Conservation (phyloP, 2,797 vertebrate species). For the Meriones psammophilus region DNA sequence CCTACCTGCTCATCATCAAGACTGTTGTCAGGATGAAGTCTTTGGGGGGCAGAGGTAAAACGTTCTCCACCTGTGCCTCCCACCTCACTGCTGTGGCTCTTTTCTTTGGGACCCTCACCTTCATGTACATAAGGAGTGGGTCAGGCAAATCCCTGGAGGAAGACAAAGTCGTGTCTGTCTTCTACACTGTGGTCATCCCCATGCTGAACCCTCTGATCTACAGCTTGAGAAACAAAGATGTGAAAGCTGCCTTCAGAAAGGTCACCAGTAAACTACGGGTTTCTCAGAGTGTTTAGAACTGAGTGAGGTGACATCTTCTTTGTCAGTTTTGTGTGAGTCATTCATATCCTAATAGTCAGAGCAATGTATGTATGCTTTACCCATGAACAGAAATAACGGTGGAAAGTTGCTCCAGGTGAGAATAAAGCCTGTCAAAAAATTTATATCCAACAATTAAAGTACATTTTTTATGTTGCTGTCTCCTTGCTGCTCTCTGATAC, state of each 20-base stretch:
- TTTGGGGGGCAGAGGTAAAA: slow-evolving; percentile 65
- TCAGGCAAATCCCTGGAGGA: slow-evolving; percentile 72
- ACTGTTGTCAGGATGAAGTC: slow-evolving; percentile 64
- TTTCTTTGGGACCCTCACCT: slow-evolving; percentile 78
- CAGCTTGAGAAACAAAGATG: slow-evolving; percentile 78
- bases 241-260: slow-evolving; percentile 72
- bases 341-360: not conserved
- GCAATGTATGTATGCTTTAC: not conserved
- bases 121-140: slow-evolving; percentile 69
- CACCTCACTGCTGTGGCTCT: slow-evolving; percentile 78
- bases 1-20: slow-evolving; percentile 77
- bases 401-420: not conserved
- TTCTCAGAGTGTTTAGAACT: not conserved
- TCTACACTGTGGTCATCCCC: slow-evolving; percentile 78
- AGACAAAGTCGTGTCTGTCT: slow-evolving; percentile 71
- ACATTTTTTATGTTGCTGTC: not conserved
- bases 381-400: not conserved
- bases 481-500: not conserved
- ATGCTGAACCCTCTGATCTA: slow-evolving; percentile 82
- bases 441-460: not conserved
- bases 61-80: slow-evolving; percentile 79
- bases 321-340: not conserved
- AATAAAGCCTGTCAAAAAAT: not conserved
- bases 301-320: not conserved
- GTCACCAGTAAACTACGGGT: not conserved